These are phyloP conservation scores for Sebastes vulpes DNA, from an alignment of 2,797 vertebrate species.

Conservation along the genomic window DNA sequence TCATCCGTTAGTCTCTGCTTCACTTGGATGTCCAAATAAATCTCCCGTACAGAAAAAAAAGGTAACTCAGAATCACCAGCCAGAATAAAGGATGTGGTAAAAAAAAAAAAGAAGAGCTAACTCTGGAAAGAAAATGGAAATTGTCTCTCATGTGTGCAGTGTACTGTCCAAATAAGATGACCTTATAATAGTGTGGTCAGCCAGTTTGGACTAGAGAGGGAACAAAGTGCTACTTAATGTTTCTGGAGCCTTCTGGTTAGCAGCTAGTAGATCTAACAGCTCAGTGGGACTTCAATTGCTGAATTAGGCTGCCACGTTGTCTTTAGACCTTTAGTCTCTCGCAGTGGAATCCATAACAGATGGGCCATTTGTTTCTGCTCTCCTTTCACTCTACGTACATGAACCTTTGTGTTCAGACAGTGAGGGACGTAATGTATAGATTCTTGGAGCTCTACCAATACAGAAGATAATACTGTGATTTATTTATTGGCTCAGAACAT, in stretches of 20 bases:
- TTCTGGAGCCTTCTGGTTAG: conserved; percentile 19
- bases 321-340: conserved; percentile 24
- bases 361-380: not conserved
- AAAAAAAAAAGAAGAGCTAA: not conserved
- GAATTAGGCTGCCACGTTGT: conserved; percentile 12
- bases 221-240: conserved; percentile 15
- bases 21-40: conserved; percentile 63
- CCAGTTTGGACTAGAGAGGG: conserved; percentile 19
- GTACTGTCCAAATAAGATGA: conserved; percentile 33
- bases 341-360: not conserved
- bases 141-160: conserved; percentile 15
- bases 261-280: conserved; percentile 28
- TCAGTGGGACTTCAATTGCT: conserved; percentile 7
- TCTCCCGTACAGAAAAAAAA: conserved; percentile 15
- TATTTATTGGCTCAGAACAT: not conserved
- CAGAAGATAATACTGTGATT: not conserved
- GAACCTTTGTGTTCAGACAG: not conserved
- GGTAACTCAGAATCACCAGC: conserved; percentile 31
- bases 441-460: not conserved
- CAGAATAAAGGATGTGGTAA: conserved; percentile 41
- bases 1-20: conserved; percentile 60
- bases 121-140: conserved; percentile 28
- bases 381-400: not conserved
- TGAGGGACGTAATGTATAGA: not conserved
- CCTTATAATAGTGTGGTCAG: conserved; percentile 29